Conservation (phyloP, 2,888 invertebrate species). For the Ariolimax columbianus region DNA sequence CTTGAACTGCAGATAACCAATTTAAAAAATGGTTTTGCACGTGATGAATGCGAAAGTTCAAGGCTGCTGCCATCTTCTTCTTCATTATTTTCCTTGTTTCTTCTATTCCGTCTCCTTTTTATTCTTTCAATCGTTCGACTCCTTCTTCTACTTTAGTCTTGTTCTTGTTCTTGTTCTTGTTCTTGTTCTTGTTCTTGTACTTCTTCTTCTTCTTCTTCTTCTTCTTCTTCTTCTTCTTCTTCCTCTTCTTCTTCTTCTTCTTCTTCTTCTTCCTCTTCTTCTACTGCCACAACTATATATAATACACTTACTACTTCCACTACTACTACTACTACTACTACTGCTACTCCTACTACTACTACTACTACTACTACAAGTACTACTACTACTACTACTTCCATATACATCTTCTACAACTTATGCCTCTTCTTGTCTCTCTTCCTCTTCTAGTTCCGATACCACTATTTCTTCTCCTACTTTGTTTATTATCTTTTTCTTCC, state of each 20-base stretch:
- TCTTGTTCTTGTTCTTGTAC: neutral
- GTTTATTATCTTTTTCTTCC: too few relatives aligned
- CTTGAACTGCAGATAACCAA: too few relatives aligned
- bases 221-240: slow-evolving; percentile 27
- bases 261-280: neutral
- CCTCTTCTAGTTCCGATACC: slow-evolving; percentile 17
- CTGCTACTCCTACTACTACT: too few relatives aligned
- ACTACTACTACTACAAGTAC: neutral
- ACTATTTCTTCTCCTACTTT: slow-evolving; percentile 29
- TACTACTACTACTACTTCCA: neutral
- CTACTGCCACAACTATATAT: neutral
- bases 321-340: too few relatives aligned
- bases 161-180: neutral
- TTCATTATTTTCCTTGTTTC: too few relatives aligned
- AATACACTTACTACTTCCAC: too few relatives aligned
- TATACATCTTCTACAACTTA: neutral
- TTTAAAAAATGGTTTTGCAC: too few relatives aligned
- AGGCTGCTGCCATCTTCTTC: too few relatives aligned
- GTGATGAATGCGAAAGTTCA: too few relatives aligned
- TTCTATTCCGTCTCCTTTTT: neutral
- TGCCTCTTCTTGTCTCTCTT: too few relatives aligned
- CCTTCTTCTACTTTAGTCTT: neutral
- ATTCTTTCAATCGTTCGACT: neutral
- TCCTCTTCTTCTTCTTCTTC: slow-evolving; percentile 20
- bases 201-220: slow-evolving; percentile 29